phyloP scores from a whole-genome alignment of 2,797 vertebrate species.

The Sebastes hubbsi region DNA sequence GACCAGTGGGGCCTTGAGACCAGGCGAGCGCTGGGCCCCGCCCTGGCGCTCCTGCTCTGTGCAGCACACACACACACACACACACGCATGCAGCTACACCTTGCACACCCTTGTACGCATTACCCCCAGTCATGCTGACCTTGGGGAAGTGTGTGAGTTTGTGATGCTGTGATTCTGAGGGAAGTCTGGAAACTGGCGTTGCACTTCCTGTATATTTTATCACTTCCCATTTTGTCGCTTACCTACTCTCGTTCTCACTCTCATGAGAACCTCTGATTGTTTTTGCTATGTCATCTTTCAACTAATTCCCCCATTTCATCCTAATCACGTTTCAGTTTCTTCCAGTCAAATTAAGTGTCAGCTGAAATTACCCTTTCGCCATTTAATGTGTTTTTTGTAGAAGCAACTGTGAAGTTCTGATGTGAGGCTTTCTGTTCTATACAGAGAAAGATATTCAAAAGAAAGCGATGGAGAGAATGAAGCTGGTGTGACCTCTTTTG shows the following conservation, averaged over 20 bases:
- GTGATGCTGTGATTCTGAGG: not conserved
- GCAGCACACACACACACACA: not conserved
- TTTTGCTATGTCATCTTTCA: constrained; percentile 19
- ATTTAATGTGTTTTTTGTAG: not conserved
- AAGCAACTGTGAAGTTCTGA: not conserved
- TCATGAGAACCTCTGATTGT: not conserved
- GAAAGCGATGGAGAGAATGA: not conserved
- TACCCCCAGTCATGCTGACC: constrained; percentile 42
- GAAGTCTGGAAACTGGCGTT: constrained; percentile 9
- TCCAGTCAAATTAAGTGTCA: not conserved
- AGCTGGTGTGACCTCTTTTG: constrained; percentile 13
- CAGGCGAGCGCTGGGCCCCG: constrained; percentile 14
- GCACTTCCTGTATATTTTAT: constrained; percentile 6
- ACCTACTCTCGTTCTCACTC: not conserved
- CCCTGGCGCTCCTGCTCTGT: constrained; percentile 14
- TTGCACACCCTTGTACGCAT: constrained; percentile 15
- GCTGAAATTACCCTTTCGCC: not conserved
- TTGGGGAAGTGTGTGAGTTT: constrained; percentile 14
- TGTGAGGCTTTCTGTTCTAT: not conserved
- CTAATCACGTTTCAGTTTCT: not conserved
- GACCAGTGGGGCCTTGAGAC: constrained; percentile 55
- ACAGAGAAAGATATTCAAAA: not conserved
- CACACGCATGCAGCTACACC: not conserved
- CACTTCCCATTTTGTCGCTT: not conserved
- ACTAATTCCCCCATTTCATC: not conserved